Conservation (phyloP, 2,113 vertebrate genomes). For the Colossoma macropomum region DNA sequence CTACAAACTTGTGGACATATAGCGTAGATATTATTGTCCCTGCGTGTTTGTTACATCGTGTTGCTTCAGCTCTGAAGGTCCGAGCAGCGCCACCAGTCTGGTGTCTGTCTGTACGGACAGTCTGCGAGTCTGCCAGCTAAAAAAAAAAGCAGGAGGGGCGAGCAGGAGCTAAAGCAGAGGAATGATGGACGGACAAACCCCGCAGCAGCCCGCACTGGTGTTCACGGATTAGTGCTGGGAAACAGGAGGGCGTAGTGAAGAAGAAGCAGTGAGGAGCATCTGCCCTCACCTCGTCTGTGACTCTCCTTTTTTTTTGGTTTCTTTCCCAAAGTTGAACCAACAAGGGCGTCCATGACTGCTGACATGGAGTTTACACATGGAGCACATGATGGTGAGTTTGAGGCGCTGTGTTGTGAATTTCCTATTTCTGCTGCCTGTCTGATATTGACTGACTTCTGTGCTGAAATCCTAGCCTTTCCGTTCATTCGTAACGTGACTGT, state of each 20-base stretch:
- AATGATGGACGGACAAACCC: background rate
- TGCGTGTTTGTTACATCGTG: background rate
- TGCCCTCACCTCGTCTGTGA: background rate
- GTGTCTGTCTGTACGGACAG: background rate
- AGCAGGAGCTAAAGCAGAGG: background rate
- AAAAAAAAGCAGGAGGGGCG: background rate
- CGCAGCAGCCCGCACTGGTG: background rate
- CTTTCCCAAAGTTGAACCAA: conserved; percentile 32
- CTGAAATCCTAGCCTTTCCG: background rate
- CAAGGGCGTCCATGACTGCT: conserved; percentile 22
- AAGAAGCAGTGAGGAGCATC: background rate
- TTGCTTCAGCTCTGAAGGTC: background rate
- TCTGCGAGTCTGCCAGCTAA: background rate
- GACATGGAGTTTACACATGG: conserved; percentile 32
- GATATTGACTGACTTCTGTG: too few species aligned
- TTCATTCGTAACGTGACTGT: background rate
- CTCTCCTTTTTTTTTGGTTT: background rate
- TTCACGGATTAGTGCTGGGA: background rate
- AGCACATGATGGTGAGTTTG: conserved; percentile 52
- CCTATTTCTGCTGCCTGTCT: too few species aligned
- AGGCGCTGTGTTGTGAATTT: too few species aligned
- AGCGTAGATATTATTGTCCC: background rate
- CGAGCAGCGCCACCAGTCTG: conserved; percentile 6
- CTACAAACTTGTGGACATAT: too few species aligned
- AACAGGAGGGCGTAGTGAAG: background rate